These are phyloP conservation scores for Miniopterus natalensis DNA, from an alignment of 2,113 vertebrate species.

Conservation along the genomic window DNA sequence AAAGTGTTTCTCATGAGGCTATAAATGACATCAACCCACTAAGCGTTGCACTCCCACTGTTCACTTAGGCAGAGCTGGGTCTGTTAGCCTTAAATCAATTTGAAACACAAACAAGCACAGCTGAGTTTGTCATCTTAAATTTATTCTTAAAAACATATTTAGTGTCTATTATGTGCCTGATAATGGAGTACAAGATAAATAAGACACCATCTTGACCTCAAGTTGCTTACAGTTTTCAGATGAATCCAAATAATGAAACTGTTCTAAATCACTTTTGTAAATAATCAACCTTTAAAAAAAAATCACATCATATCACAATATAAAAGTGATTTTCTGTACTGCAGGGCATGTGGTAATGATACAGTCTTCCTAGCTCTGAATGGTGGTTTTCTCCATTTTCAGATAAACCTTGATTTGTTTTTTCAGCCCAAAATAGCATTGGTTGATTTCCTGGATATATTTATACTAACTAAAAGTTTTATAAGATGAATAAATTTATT, in stretches of 20 bases:
- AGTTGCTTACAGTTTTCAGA: background rate
- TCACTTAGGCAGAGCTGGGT: background rate
- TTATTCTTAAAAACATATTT: background rate
- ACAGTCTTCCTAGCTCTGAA: background rate
- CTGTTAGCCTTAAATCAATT: background rate
- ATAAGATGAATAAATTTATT: background rate
- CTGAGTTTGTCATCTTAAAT: background rate
- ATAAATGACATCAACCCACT: background rate
- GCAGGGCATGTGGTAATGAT: background rate
- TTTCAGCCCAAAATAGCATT: background rate
- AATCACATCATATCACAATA: background rate
- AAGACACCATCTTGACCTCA: background rate
- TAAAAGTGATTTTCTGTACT: background rate
- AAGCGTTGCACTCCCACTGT: background rate
- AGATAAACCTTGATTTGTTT: background rate
- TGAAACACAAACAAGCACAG: background rate
- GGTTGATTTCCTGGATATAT: slow-evolving; percentile 1
- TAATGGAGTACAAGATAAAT: background rate
- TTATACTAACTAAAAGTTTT: background rate
- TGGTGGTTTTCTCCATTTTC: background rate
- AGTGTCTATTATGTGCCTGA: background rate
- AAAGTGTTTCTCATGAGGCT: background rate
- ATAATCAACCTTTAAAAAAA: background rate
- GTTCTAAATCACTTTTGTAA: slow-evolving; percentile 19
- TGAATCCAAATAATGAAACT: background rate